A percentile compares a stretch with the other conserved stretches of the same genome.
phyloP scores from a whole-genome alignment of 2,797 vertebrate species.

The Chiloscyllium punctatum region DNA sequence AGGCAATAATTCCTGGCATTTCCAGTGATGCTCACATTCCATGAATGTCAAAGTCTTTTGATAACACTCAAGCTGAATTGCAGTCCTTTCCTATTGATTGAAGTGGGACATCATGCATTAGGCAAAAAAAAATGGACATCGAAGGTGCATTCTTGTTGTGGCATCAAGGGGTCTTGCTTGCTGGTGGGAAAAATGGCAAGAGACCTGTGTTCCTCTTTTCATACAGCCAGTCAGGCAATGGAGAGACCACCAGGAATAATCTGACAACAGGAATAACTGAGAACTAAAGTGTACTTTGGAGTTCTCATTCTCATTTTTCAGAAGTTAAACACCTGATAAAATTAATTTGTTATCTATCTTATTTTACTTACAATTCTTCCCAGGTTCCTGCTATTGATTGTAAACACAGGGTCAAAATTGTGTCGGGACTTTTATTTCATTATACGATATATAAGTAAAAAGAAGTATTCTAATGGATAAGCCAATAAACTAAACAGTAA shows the following conservation, averaged over 20 bases:
- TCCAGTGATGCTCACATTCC: too few species aligned
- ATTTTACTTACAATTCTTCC: not conserved
- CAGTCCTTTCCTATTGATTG: not conserved
- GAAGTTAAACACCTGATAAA: not conserved
- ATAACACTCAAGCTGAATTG: not conserved
- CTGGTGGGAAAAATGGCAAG: too few species aligned
- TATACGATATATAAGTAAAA: not conserved
- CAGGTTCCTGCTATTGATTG: not conserved
- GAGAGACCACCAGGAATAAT: too few species aligned
- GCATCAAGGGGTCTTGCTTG: too few species aligned
- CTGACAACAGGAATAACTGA: not conserved
- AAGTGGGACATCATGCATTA: too few species aligned
- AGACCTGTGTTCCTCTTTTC: too few species aligned
- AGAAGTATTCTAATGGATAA: not conserved
- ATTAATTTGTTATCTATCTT: not conserved
- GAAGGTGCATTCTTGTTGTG: too few species aligned
- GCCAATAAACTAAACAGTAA: not conserved
- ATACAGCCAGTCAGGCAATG: too few species aligned
- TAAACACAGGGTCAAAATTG: not conserved
- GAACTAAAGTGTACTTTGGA: not conserved
- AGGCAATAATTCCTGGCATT: too few species aligned
- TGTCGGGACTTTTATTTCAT: not conserved
- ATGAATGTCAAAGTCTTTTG: too few species aligned
- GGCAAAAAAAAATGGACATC: not conserved
- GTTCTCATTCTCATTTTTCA: not conserved